Conservation (phyloP, 2,797 vertebrate genomes). For the Manis pentadactyla region DNA sequence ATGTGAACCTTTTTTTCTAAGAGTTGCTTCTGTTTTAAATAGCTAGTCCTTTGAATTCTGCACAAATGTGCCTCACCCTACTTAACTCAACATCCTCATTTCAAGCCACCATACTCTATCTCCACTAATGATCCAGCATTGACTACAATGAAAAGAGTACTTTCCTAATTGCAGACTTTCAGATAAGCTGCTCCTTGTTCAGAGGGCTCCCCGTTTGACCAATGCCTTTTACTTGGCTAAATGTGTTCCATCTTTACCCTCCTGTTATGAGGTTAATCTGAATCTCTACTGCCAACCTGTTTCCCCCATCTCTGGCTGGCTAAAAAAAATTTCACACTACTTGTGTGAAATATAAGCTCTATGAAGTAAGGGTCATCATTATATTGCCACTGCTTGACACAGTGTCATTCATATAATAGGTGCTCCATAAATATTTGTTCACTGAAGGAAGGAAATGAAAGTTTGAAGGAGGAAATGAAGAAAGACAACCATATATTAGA, state of each 20-base stretch:
- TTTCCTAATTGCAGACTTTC: background rate
- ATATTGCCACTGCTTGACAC: background rate
- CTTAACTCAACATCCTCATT: background rate
- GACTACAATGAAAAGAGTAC: background rate
- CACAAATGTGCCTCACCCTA: background rate
- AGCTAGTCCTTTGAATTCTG: background rate
- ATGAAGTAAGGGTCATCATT: background rate
- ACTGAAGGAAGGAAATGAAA: background rate
- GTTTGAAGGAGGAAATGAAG: background rate
- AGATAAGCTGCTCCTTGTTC: background rate
- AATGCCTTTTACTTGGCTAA: background rate
- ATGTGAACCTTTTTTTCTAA: background rate
- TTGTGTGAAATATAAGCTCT: background rate
- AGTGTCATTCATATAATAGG: background rate
- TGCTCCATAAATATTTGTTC: background rate
- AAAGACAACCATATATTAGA: background rate
- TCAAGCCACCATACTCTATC: background rate
- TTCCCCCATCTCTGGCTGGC: background rate
- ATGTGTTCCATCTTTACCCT: background rate
- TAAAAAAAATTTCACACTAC: background rate
- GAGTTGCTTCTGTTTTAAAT: background rate
- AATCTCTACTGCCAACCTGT: background rate
- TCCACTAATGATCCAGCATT: background rate
- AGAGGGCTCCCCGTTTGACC: background rate
- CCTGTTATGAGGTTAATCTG: background rate